Evolutionary conservation across 2,797 vertebrate genomes (phyloP), one percentile per base, ranked within the genome.

Genomic region (Sternarchorhynchus goeldii): DNA sequence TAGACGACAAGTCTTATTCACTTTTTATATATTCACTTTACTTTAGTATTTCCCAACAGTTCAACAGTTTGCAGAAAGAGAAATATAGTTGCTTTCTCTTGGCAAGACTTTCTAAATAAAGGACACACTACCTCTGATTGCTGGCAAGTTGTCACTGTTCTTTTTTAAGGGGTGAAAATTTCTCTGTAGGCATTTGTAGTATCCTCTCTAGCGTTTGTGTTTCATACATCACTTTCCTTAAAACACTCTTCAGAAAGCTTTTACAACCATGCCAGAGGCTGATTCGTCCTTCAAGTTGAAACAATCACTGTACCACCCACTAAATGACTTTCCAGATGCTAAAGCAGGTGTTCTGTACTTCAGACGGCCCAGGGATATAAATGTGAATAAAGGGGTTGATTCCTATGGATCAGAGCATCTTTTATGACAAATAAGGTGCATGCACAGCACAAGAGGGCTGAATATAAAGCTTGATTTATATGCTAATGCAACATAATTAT

Each of bases 401-500:
- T 91, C 90, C 84, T 90, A 86, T 88, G 88, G 87, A 90, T 92
- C 87, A 86, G 65, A 86, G 89, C 78, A 82, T 89, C 82, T 75
- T 83, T 82, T 89, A 83, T 87, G 63, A 16, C 29, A 85, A 85
- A 86, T 87, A 89, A 87, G 79, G 83, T 83, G 86, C 83, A 87
- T 87, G 89, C 81, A 70, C 72, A 67, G 84, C 69, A 84, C 81
- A 85, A 36, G 63, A 60, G 64, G 72, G 75, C 82, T 82, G 87
- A 90, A 92, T 88, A 90, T 88, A 90, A 90, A 85, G 82, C 82
- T 86, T 90, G 83, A 91, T 93, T 90, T 91, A 90, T 89, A 92
- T 92, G 89, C 86, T 90, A 91, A 91, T 90, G 81, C 83, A 83
- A 87, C 87, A 90, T 89, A 88, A 91, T 92, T 90, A 93, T 91